Evolutionary conservation across 2,797 vertebrate genomes (phyloP), one percentile per base, ranked within the genome.

Genomic region (Diplodus puntazzo): DNA sequence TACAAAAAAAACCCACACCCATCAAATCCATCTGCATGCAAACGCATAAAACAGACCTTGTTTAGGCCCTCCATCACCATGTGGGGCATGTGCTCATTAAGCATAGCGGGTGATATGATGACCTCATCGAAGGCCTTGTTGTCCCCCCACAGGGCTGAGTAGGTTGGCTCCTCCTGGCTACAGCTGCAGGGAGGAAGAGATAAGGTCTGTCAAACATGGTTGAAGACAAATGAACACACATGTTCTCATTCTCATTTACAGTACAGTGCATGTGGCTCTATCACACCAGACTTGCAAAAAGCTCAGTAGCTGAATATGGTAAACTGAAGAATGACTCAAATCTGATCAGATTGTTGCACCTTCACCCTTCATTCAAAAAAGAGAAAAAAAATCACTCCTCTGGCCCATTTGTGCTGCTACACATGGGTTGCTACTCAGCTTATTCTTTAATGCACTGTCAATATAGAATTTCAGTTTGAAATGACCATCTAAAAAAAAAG

Each of bases 51-150:
- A 88, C 93, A 83, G 81, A 95, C 98, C 97, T 99, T 99, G 93
- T 99, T 97, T 52, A 99, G 97, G 53, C 98, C 98, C 84, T 99
- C 97, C 97, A 99, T 98, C 92, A 99, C 98, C 93, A 99, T 97
- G 0, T 99, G 97, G 0, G 98, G 98, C 90, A 99, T 96, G 91
- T 99, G 98, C 73, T 99, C 98, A 0, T 99, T 99, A 77, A 99
- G 94, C 98, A 99, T 99, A 68, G 98, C 98, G 0, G 98, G 97
- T 0, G 98, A 99, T 94, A 99, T 99, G 95, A 99, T 98, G 91
- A 99, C 98, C 93, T 99, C 98, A 3, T 99, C 95, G 77, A 99
- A 99, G 18, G 97, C 97, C 90, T 99, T 99, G 92, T 99, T 99
- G 95, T 99, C 97, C 0, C 97, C 98, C 98, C 98, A 99, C 84